Percentiles rank a stretch among this genome's conserved stretches.
Evolutionary conservation across 2,113 vertebrate species (phyloP).

Genomic region (Lampris megalopsis): DNA sequence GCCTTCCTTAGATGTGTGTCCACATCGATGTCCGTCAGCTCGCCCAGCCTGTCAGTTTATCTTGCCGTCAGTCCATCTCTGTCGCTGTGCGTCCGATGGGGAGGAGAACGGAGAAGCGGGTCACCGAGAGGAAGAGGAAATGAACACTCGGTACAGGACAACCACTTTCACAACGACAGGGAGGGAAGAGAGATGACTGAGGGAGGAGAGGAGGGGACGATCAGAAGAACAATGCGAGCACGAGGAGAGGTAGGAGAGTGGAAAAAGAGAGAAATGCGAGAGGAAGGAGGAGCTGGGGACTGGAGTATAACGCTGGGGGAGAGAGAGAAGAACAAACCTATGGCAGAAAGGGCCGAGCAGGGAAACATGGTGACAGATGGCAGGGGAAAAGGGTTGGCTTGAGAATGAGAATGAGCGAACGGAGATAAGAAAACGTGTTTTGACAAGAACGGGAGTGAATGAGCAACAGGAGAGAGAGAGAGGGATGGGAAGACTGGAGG

Average conservation of each 20-base stretch:
- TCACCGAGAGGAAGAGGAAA: slow-evolving; percentile 11
- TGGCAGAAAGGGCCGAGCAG: no score
- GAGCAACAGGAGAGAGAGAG: slow-evolving; percentile 5
- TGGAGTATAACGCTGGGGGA: no score
- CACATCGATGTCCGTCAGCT: not conserved
- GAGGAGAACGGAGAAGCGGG: not conserved
- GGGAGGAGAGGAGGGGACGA: no score
- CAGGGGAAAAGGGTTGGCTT: no score
- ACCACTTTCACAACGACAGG: not conserved
- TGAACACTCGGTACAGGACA: not conserved
- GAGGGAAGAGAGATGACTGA: not conserved
- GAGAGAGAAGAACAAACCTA: no score
- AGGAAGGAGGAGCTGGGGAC: not conserved
- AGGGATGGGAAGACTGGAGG: not conserved
- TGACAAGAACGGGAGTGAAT: no score
- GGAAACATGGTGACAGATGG: no score
- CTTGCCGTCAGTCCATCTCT: not conserved
- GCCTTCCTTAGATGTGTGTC: no score
- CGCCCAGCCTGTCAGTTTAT: not conserved
- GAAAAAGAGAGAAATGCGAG: not conserved
- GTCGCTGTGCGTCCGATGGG: not conserved
- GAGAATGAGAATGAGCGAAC: no score
- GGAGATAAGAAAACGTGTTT: no score
- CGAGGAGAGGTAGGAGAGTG: no score
- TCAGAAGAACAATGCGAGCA: no score